Conservation (phyloP, 2,888 invertebrate genomes). For the Acrobasis suavella region DNA sequence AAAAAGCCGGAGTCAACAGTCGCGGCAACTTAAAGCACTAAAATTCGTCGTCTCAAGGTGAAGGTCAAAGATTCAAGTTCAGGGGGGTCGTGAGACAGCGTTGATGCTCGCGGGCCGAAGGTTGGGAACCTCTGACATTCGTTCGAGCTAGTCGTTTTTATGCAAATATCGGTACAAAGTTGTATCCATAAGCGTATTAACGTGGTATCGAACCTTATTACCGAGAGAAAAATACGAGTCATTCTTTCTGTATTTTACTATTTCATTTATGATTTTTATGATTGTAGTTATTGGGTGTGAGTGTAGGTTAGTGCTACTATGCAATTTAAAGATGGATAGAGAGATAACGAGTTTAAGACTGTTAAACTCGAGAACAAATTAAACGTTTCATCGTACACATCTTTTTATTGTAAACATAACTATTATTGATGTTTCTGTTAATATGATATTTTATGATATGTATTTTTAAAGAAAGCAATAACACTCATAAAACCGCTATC, state of each 20-base stretch:
- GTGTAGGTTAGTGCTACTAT: not conserved
- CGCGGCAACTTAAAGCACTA: constrained; percentile 23
- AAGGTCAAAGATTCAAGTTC: constrained; percentile 29
- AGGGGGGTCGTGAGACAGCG: constrained; percentile 44
- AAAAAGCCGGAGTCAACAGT: constrained; percentile 10
- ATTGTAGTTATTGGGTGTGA: not conserved
- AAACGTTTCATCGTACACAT: no score
- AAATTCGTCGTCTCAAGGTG: constrained; percentile 34
- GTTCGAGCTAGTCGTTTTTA: constrained; percentile 15
- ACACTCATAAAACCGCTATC: no score
- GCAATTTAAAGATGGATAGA: not conserved
- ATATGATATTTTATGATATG: no score
- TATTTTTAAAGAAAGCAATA: no score
- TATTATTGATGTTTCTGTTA: no score
- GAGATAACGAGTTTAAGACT: no score
- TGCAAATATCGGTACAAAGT: constrained; percentile 17
- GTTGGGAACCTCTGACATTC: constrained; percentile 46
- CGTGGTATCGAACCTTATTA: constrained; percentile 5
- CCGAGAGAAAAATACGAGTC: not conserved
- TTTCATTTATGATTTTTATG: not conserved
- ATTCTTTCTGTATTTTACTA: not conserved
- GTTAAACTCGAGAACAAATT: no score
- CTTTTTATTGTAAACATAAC: no score
- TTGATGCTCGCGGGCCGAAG: constrained; percentile 39
- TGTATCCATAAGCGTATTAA: constrained; percentile 9